Conservation (phyloP, 1,140 invertebrate genomes). For the Trypoxylus dichotomus region DNA sequence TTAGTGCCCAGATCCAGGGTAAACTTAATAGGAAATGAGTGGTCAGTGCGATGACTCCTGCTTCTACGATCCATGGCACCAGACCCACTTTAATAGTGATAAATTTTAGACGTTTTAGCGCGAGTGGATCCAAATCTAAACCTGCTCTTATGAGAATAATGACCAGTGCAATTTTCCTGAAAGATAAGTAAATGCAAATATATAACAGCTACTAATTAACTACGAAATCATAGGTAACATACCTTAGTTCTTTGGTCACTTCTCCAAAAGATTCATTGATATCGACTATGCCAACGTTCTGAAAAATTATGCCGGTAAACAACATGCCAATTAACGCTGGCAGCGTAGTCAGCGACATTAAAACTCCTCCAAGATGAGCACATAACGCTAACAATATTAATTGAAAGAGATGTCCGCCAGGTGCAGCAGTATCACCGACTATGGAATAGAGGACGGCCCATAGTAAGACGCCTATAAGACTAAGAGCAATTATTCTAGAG, state of each 20-base stretch:
- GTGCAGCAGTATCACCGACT: constrained; percentile 72
- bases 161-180: constrained; percentile 85
- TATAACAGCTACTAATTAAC: neutral
- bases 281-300: constrained; percentile 74
- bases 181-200: constrained; percentile 46
- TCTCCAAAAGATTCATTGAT: constrained; percentile 65
- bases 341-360: constrained; percentile 74
- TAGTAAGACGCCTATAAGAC: constrained; percentile 69
- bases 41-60: constrained; percentile 66
- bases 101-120: constrained; percentile 76
- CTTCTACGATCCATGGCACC: constrained; percentile 85
- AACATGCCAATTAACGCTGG: constrained; percentile 88
- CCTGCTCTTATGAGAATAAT: constrained; percentile 93
- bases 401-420: constrained; percentile 78
- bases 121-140: constrained; percentile 84
- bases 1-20: constrained; percentile 85
- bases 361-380: constrained; percentile 80
- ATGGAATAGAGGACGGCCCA: constrained; percentile 76
- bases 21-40: constrained; percentile 76
- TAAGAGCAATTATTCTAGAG: constrained; percentile 67
- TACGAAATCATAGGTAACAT: constrained; percentile 39
- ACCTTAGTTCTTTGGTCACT: constrained; percentile 70
- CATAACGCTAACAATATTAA: constrained; percentile 73
- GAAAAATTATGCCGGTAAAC: constrained; percentile 73
- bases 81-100: constrained; percentile 82